Conservation (phyloP, 35 echinoderm and acorn worm species). For the Chiridota heheva region DNA sequence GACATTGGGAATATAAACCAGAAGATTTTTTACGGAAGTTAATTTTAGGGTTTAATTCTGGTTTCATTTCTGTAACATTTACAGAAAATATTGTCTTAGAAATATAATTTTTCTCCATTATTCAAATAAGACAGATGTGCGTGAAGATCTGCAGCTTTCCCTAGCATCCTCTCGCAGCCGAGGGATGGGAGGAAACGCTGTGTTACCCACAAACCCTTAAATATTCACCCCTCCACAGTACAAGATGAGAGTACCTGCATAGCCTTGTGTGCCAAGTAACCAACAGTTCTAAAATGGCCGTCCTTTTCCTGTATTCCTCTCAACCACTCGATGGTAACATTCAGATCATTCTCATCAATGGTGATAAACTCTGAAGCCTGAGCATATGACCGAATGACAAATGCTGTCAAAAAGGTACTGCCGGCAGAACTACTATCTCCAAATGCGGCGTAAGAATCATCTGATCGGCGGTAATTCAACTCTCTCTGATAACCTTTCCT, state of each 20-base stretch:
- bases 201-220: no score
- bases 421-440: conserved; percentile 52
- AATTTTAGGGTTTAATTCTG: no score
- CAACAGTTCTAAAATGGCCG: conserved; percentile 51
- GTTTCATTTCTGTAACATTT: no score
- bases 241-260: conserved; percentile 47
- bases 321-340: conserved; percentile 51
- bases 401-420: conserved; percentile 32
- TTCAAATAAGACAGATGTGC: no score
- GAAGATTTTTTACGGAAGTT: no score
- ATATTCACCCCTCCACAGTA: no score
- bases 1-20: no score
- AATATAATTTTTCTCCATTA: no score
- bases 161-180: no score
- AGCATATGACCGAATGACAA: conserved; percentile 49
- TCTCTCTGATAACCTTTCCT: conserved; percentile 82
- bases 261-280: conserved; percentile 31
- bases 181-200: no score
- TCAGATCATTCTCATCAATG: conserved; percentile 41
- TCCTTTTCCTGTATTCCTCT: conserved; percentile 21
- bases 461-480: conserved; percentile 73
- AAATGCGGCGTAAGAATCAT: conserved; percentile 86
- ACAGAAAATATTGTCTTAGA: no score
- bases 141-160: no score
- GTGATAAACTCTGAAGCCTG: conserved; percentile 37